Conservation (phyloP, 2,888 invertebrate genomes). For the Drosophila antonietae region DNA sequence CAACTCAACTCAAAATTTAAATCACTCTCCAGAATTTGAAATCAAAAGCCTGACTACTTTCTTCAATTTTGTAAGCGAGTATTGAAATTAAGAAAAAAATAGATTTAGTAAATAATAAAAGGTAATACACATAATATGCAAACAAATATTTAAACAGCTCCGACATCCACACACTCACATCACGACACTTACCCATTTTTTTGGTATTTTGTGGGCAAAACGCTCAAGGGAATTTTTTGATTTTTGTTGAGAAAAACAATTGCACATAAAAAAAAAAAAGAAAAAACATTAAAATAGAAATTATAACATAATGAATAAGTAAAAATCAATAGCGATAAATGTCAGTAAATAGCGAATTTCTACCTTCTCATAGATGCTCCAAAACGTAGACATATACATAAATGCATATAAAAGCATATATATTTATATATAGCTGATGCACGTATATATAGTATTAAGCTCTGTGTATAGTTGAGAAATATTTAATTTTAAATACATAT, state of each 20-base stretch:
- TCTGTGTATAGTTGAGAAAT: slow-evolving; percentile 51
- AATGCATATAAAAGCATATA: slow-evolving; percentile 1
- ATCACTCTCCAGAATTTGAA: too few species aligned
- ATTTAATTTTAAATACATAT: slow-evolving; percentile 7
- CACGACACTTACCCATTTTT: slow-evolving; percentile 33
- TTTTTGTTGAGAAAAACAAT: slow-evolving; percentile 24
- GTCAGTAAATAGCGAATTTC: slow-evolving; percentile 58
- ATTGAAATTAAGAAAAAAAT: neutral
- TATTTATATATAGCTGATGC: slow-evolving; percentile 54
- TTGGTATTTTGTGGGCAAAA: slow-evolving; percentile 37
- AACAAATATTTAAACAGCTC: slow-evolving; percentile 52
- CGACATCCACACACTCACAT: neutral
- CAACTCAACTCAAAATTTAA: neutral
- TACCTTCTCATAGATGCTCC: slow-evolving; percentile 61
- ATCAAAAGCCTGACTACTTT: neutral
- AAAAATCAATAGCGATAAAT: slow-evolving; percentile 55
- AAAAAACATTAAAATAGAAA: slow-evolving; percentile 7
- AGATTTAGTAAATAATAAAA: slow-evolving; percentile 8
- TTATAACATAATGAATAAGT: slow-evolving; percentile 4
- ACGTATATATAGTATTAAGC: slow-evolving; percentile 47
- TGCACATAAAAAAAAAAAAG: slow-evolving; percentile 33
- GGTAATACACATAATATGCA: slow-evolving; percentile 27
- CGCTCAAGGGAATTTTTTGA: slow-evolving; percentile 37
- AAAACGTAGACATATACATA: slow-evolving; percentile 36
- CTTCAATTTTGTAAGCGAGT: neutral